phyloP scores from a whole-genome alignment of 2,113 vertebrate genomes.

The Lagopus muta region DNA sequence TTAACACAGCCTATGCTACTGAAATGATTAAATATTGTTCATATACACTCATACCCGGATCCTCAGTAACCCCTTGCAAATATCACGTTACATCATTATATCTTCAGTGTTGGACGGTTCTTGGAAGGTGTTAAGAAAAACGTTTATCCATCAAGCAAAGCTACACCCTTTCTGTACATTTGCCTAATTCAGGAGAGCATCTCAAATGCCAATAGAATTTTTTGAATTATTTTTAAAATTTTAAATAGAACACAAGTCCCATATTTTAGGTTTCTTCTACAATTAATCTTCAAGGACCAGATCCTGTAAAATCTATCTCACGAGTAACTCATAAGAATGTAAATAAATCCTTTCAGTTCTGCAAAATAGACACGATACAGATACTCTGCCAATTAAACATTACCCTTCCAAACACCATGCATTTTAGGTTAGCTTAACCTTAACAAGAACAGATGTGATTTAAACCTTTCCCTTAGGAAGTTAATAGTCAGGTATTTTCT shows the following conservation, averaged over 20 bases:
- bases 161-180: background rate
- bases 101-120: constrained; percentile 17
- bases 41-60: background rate
- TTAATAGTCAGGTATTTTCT: background rate
- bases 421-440: background rate
- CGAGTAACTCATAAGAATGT: background rate
- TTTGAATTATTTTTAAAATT: background rate
- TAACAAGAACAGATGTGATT: background rate
- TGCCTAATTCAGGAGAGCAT: background rate
- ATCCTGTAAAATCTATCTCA: background rate
- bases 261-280: background rate
- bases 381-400: background rate
- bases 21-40: background rate
- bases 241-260: background rate
- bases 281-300: background rate
- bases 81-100: background rate
- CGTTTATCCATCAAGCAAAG: constrained; percentile 12
- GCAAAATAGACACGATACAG: background rate
- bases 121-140: constrained; percentile 44
- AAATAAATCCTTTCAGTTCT: background rate
- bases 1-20: background rate
- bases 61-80: constrained; percentile 18
- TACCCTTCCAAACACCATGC: background rate
- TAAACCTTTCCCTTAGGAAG: background rate
- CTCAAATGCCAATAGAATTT: background rate